Base-by-base conservation (phyloP, 2,888 invertebrate species). In the Microctonus brassicae region DNA sequence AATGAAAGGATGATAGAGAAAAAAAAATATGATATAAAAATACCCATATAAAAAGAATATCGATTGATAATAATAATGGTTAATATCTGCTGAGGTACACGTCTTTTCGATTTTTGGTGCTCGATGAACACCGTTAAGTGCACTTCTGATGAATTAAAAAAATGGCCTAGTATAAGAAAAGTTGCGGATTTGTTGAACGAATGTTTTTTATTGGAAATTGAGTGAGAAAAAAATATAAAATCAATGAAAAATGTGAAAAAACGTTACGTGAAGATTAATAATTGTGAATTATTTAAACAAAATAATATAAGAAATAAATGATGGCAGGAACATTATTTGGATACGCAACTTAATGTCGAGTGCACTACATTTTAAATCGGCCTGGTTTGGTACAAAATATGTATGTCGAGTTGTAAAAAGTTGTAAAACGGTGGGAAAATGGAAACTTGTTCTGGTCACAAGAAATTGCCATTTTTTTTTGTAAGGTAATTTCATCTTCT, bases 301-400 rank as follows among this genome's bases (percentile, higher is more conserved):
- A 82, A 78, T 84, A 84, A 84, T 83, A 83, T 82, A 85, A 85
- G 79, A 79, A 78, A 76, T 80, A 82, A 83, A 85, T 81, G 82
- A 82, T 83, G 83, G 84, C 84, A 80, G 82, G 83, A 83, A 82
- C 84, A 86, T 86, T 85, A 84, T 84, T 86, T 82, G 80, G 80
- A 78, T 78, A 77, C 80, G 77, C 79, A 74, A 80, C 77, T 77
- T 76, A 77, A 72, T 76, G 78, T 79, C 76, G 76, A 73, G 77
- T 79, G 81, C 79, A 83, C 78, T 26, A 79, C 81, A 78, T 80
- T 82, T 71, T 84, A 83, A 86, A 86, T 86, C 86, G 86, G 86
- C 86, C 86, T 86, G 86, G 86, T 86, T 86, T 86, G 86, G 86
- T 86, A 86, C 86, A 86, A 86, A 86, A 84, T 83, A 83, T 81